These are phyloP conservation scores for Salvelinus fontinalis DNA, from an alignment of 2,113 vertebrate genomes.

Conservation along the genomic window DNA sequence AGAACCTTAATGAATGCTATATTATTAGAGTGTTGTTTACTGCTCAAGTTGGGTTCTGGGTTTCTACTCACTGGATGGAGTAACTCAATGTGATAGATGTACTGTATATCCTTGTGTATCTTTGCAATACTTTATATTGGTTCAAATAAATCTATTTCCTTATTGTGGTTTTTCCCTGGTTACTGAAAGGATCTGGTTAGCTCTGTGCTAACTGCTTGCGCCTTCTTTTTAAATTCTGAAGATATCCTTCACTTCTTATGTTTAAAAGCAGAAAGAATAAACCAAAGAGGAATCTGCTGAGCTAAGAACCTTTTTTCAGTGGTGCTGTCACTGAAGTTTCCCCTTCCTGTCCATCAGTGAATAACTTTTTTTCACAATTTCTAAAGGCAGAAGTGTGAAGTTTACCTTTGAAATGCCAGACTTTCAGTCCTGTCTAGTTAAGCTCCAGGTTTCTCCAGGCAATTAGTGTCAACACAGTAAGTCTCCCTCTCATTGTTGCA, in stretches of 20 bases:
- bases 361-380: constrained; percentile 4
- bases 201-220: background rate
- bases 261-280: constrained; percentile 5
- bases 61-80: constrained; percentile 2
- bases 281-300: background rate
- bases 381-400: background rate
- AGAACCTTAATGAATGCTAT: constrained; percentile 29
- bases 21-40: constrained; percentile 29
- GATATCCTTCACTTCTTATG: background rate
- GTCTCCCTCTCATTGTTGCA: constrained; percentile 10
- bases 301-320: background rate
- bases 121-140: background rate
- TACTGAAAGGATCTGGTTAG: background rate
- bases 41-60: constrained; percentile 12
- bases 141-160: background rate
- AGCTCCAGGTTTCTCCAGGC: constrained; percentile 18
- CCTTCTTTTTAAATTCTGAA: background rate
- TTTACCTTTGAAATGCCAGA: constrained; percentile 32
- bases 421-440: constrained; percentile 20
- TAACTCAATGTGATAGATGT: background rate
- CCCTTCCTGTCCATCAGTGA: constrained; percentile 8
- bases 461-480: constrained; percentile 42
- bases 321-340: constrained; percentile 11
- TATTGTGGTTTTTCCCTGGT: too few relatives aligned
- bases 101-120: background rate